Conservation (phyloP, 2,888 invertebrate species). For the Polia nebulosa region DNA sequence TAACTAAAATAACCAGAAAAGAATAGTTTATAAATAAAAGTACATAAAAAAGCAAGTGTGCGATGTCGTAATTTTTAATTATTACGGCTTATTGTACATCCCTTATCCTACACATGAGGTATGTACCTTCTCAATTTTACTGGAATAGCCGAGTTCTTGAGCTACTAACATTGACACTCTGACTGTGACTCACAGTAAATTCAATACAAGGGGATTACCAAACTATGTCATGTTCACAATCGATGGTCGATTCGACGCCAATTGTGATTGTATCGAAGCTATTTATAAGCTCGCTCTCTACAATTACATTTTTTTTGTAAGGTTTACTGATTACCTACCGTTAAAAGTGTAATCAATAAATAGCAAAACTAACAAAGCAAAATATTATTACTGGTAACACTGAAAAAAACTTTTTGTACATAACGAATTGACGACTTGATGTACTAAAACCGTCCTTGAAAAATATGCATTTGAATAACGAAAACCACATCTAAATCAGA, state of each 20-base stretch:
- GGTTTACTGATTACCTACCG: conserved; percentile 14
- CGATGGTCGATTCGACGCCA: conserved; percentile 19
- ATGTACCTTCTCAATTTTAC: neutral
- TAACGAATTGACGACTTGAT: no score
- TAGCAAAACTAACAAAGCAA: neutral
- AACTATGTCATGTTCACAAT: conserved; percentile 44
- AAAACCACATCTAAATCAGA: no score
- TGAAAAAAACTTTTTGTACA: no score
- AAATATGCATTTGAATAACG: no score
- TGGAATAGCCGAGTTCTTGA: conserved; percentile 9
- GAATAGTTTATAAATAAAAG: no score
- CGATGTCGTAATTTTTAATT: neutral
- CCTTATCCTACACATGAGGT: neutral
- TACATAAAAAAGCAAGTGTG: neutral
- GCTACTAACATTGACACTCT: conserved; percentile 67
- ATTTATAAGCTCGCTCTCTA: conserved; percentile 11
- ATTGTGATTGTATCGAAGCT: conserved; percentile 39
- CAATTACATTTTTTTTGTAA: conserved; percentile 5
- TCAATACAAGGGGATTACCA: conserved; percentile 27
- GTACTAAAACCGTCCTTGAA: no score
- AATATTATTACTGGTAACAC: neutral
- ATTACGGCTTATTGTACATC: no score
- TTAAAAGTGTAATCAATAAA: neutral
- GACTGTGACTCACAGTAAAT: conserved; percentile 50
- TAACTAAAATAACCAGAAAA: no score